Percentiles rank a stretch among this genome's conserved stretches.
Evolutionary conservation across 2,113 vertebrate genomes (phyloP).

Genomic region (Genyomyrus donnyi): DNA sequence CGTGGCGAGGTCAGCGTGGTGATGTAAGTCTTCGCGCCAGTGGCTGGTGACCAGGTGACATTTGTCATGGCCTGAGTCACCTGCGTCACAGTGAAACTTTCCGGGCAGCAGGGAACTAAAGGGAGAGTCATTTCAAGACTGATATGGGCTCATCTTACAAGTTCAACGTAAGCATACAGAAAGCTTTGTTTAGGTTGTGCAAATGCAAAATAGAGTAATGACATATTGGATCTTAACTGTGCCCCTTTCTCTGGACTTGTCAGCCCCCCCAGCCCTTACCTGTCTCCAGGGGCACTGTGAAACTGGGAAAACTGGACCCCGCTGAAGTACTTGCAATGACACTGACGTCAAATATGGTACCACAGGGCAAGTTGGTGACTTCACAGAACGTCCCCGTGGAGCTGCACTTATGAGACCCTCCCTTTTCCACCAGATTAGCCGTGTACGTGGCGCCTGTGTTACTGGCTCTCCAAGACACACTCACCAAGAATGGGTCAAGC

Average conservation of each 20-base stretch:
- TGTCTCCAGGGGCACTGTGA: conserved; percentile 70
- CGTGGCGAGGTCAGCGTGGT: conserved; percentile 63
- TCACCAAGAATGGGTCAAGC: conserved; percentile 46
- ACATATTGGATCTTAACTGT: neutral
- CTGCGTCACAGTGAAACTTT: conserved; percentile 59
- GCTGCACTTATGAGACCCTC: conserved; percentile 46
- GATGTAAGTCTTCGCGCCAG: conserved; percentile 63
- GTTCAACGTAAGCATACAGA: neutral
- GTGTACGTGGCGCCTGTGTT: conserved; percentile 65
- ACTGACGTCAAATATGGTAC: conserved; percentile 69
- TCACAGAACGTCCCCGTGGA: conserved; percentile 59
- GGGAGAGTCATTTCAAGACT: neutral
- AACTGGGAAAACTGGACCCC: conserved; percentile 79
- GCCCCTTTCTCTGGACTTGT: no score
- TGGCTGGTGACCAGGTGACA: conserved; percentile 73
- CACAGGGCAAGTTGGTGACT: conserved; percentile 68
- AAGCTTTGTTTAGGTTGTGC: neutral
- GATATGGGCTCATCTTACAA: neutral
- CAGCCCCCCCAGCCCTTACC: conserved; percentile 44
- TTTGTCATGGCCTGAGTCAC: conserved; percentile 79
- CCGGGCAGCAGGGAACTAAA: conserved; percentile 80
- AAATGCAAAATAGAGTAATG: neutral
- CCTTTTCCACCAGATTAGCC: conserved; percentile 47
- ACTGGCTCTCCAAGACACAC: conserved; percentile 62
- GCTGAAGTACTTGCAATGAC: conserved; percentile 57